phyloP scores from a whole-genome alignment of 1,140 invertebrate species.

The Drosophila nikananu region DNA sequence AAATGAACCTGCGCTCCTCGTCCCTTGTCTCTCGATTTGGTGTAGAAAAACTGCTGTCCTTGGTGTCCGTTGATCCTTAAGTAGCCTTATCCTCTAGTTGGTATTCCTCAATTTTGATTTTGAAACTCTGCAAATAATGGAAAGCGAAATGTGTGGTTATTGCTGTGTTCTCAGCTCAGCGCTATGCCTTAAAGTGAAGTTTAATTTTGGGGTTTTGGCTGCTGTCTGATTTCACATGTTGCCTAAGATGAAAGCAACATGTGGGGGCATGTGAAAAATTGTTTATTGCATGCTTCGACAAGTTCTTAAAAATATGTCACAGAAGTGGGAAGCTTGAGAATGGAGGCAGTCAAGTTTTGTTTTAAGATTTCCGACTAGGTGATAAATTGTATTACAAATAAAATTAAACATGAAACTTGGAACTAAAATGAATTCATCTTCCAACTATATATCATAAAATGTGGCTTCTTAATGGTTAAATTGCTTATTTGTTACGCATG shows the following conservation, averaged over 20 bases:
- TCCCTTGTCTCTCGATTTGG: slow-evolving; percentile 51
- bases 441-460: background rate
- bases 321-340: background rate
- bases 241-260: slow-evolving; percentile 27
- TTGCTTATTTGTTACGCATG: background rate
- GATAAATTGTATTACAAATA: background rate
- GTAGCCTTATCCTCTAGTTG: slow-evolving; percentile 79
- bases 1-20: slow-evolving; percentile 25
- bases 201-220: background rate
- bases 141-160: slow-evolving; percentile 7
- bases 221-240: slow-evolving; percentile 34
- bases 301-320: slow-evolving; percentile 53
- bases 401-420: background rate
- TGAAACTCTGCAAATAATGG: slow-evolving; percentile 79
- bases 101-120: slow-evolving; percentile 83
- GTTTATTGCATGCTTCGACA: slow-evolving; percentile 64
- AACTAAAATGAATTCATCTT: background rate
- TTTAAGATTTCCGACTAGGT: slow-evolving; percentile 19
- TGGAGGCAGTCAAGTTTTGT: background rate
- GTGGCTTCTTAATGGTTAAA: background rate
- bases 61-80: slow-evolving; percentile 67
- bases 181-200: slow-evolving; percentile 40
- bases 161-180: slow-evolving; percentile 30
- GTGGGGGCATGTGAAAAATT: slow-evolving; percentile 54
- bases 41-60: slow-evolving; percentile 62